Evolutionary conservation across 2,113 vertebrate species (phyloP).

Genomic region (Clarias magur): DNA sequence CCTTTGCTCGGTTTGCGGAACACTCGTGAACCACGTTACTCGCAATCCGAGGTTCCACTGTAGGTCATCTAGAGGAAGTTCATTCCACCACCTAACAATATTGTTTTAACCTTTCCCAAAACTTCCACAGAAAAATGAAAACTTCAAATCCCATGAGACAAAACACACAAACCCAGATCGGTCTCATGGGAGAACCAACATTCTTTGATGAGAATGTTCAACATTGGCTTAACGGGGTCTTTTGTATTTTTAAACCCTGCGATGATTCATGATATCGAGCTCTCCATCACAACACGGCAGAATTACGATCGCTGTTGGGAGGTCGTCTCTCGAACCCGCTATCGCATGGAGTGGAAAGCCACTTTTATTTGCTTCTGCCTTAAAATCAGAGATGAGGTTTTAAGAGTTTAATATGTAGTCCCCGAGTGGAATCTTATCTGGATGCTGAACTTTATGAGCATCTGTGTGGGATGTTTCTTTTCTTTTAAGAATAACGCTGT

Average conservation of each 20-base stretch:
- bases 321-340: background rate
- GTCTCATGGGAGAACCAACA: constrained; percentile 38
- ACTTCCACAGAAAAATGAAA: background rate
- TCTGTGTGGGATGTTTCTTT: constrained; percentile 42
- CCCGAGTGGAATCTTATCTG: constrained; percentile 53
- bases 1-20: no score
- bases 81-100: no score
- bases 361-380: constrained; percentile 54
- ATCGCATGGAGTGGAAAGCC: constrained; percentile 34
- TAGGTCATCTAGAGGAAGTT: no score
- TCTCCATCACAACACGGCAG: background rate
- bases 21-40: no score
- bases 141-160: background rate
- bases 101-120: background rate
- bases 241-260: background rate
- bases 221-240: background rate
- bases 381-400: constrained; percentile 56
- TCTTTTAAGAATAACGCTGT: constrained; percentile 38
- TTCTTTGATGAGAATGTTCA: background rate
- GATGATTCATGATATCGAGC: background rate
- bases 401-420: constrained; percentile 49
- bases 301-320: no score
- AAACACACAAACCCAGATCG: background rate
- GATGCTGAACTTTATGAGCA: constrained; percentile 53
- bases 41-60: no score